Base-by-base conservation (phyloP, 1,140 invertebrate genomes). In the Trigoniulus corallinus region DNA sequence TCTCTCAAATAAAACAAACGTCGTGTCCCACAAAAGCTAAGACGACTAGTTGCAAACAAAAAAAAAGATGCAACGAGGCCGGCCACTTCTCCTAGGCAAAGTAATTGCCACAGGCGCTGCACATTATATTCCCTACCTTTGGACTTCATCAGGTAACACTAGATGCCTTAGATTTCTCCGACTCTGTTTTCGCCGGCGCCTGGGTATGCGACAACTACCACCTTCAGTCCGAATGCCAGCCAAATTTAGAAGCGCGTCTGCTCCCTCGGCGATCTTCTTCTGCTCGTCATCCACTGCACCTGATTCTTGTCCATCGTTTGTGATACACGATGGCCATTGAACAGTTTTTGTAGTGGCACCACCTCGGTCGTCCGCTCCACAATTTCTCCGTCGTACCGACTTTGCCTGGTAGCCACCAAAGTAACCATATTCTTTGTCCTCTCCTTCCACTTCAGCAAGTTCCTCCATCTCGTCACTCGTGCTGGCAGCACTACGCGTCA, bases 231-330 rank as follows among this genome's bases (percentile, higher is more conserved):
- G 27, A 42, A 78, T 74, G 4, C 79, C 78, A 0, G 80, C 81
- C 22, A 83, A 64, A 64, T 83, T 81, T 13, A 87, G 63, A 40
- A 87, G 63, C 0, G 82, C 82, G 57, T 85, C 82, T 0, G 81
- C 81, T 51, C 82, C 83, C 63, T 85, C 82, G 18, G 77, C 80
- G 46, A 83, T 80, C 56, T 79, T 79, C 46, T 80, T 72, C 60
- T 80, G 77, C 62, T 84, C 82, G 55, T 81, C 80, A 4, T 79
- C 70, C 15, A 34, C 15, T 34, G 15, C 29, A 34, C 15, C 15
- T 7, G 7, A 7, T 34, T 7, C 7, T 15, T 7, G 29, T 34
- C 29, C 15, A 15, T 15, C 29, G 29, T 7, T 34, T 34, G 29
- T 15, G 15, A 15, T 15, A 34, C 7, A 34, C 29, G 29, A 34